Evolutionary conservation across 2,888 invertebrate species (phyloP).

Genomic region (Smittia sp.): DNA sequence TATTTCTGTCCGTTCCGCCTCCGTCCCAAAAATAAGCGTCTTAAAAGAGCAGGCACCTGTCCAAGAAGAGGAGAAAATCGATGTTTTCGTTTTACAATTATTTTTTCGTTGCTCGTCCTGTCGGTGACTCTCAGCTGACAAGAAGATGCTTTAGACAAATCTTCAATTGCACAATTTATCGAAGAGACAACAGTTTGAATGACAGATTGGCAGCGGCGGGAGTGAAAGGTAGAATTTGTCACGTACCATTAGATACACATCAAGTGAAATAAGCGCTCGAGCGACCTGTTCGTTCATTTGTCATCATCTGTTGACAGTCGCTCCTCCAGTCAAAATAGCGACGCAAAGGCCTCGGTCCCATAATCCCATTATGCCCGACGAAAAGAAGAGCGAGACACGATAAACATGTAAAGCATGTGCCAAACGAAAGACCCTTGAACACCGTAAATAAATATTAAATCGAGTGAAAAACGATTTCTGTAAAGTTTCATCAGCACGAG

Average conservation of each 20-base stretch:
- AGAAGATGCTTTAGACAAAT: conserved; percentile 5
- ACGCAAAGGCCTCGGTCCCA: neutral
- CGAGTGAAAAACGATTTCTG: conserved; percentile 10
- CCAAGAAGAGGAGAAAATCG: conserved; percentile 21
- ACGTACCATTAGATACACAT: conserved; percentile 1
- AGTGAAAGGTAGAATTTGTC: neutral
- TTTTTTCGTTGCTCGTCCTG: neutral
- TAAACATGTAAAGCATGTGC: neutral
- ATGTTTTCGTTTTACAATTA: neutral
- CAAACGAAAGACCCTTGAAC: neutral
- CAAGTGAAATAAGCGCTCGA: too few relatives aligned
- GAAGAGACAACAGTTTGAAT: neutral
- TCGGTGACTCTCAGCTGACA: neutral
- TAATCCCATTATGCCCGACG: neutral
- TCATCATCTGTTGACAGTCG: neutral
- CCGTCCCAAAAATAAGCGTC: neutral
- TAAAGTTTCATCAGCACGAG: neutral
- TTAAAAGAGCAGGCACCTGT: conserved; percentile 29
- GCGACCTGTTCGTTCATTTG: conserved; percentile 20
- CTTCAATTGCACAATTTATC: conserved; percentile 16
- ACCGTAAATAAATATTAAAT: neutral
- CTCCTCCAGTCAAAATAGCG: neutral
- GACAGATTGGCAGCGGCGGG: conserved; percentile 29
- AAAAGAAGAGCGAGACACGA: neutral
- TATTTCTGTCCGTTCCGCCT: neutral